Base-by-base conservation (phyloP, 30 jellyfish, hydroid and myxozoan genomes). In the Pseudorhiza aurosa region DNA sequence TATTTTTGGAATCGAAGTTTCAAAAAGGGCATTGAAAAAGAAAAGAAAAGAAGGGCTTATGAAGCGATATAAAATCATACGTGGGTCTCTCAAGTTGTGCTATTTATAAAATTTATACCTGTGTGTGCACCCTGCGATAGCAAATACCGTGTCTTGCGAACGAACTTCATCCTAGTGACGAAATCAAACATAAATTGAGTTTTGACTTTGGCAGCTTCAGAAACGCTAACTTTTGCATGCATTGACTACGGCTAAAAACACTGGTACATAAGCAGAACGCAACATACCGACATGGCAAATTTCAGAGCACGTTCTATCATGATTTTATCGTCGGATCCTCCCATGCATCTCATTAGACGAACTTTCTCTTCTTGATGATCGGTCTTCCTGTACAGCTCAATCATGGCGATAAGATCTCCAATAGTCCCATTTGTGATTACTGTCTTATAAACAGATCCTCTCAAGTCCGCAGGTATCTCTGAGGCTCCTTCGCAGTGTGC, bases 231-330 rank as follows among this genome's bases (percentile, higher is more conserved):
- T n/a, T n/a, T n/a, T n/a, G n/a, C n/a, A n/a, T n/a, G n/a, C n/a
- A n/a, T n/a, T n/a, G n/a, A n/a, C n/a, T n/a, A n/a, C n/a, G n/a
- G n/a, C n/a, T n/a, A n/a, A n/a, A n/a, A n/a, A n/a, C n/a, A n/a
- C n/a, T n/a, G n/a, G n/a, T n/a, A n/a, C n/a, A n/a, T n/a, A n/a
- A n/a, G n/a, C n/a, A n/a, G n/a, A n/a, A n/a, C n/a, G 12, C 24
- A 36, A 35, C 99, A 72, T 75, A 93, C 99, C 68, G 99, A 86
- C 82, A 93, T 73, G 18, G 95, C 89, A 67, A 85, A 93, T 27
- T 87, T 60, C 19, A 93, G 91, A 4, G 89, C 97, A 10, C 88
- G 86, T 19, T 58, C 81, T 21, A 85, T 64, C 45, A 93, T 72
- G 9, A 80, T 82, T 19, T 76, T 74, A 44, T 87, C 83, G 19